phyloP scores from a whole-genome alignment of 1,140 invertebrate species.

The Lineus longissimus region DNA sequence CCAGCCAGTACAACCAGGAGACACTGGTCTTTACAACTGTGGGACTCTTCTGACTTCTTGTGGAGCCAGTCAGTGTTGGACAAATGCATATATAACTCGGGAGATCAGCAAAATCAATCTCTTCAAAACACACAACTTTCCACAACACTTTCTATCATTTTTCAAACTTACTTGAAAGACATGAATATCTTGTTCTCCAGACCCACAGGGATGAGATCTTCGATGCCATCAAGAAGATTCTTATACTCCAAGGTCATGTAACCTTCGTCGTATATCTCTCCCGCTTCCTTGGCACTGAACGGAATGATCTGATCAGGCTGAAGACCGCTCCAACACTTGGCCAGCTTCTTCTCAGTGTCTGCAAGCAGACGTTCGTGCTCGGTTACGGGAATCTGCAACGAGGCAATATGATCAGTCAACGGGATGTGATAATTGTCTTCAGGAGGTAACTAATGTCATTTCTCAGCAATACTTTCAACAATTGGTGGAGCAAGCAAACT shows the following conservation, averaged over 20 bases:
- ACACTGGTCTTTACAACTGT: no score
- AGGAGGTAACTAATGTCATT: no score
- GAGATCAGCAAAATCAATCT: not conserved
- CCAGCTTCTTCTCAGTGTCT: constrained; percentile 6
- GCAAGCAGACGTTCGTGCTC: constrained; percentile 1
- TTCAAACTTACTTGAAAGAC: constrained; percentile 9
- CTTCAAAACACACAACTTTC: not conserved
- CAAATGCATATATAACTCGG: not conserved
- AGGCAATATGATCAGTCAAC: not conserved
- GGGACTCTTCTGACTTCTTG: no score
- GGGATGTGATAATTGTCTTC: no score
- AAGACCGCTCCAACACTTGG: constrained; percentile 6
- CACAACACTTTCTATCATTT: not conserved
- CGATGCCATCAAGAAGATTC: constrained; percentile 11
- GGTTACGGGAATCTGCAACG: not conserved
- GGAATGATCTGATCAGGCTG: constrained; percentile 2
- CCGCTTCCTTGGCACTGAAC: not conserved
- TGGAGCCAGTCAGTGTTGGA: no score
- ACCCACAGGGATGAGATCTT: constrained; percentile 11
- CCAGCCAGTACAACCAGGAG: no score
- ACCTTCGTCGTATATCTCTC: not conserved
- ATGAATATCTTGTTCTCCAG: constrained; percentile 10
- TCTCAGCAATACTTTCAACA: no score
- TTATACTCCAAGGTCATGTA: constrained; percentile 10
- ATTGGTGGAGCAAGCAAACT: no score